A percentile compares a stretch with the other conserved stretches of the same genome.
Evolutionary conservation across 2,888 invertebrate genomes (phyloP).

Genomic region (Trachelus stipa): DNA sequence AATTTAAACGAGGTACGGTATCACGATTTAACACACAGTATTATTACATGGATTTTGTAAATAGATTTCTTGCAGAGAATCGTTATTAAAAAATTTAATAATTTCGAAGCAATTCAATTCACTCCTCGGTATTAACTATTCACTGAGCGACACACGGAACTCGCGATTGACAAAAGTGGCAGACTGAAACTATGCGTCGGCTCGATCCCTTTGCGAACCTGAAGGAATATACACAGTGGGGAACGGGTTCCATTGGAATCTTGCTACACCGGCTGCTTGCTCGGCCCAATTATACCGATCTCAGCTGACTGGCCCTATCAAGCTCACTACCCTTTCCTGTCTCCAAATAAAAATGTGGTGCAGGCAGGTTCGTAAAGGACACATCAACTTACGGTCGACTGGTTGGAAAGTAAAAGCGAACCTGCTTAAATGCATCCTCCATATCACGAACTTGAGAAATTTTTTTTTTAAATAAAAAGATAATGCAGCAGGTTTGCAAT

Average conservation of each 20-base stretch:
- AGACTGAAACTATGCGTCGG: not conserved
- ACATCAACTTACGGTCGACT: not conserved
- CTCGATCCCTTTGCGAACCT: not conserved
- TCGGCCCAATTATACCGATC: slow-evolving; percentile 23
- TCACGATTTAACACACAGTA: no score
- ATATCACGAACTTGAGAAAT: not conserved
- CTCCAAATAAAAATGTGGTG: not conserved
- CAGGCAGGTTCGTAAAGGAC: not conserved
- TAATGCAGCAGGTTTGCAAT: not conserved
- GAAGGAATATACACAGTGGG: not conserved
- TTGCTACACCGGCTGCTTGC: slow-evolving; percentile 13
- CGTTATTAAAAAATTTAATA: no score
- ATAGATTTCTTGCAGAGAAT: no score
- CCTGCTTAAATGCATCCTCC: not conserved
- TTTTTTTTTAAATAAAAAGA: no score
- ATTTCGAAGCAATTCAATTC: not conserved
- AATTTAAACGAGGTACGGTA: no score
- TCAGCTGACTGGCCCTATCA: slow-evolving; percentile 14
- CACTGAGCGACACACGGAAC: not conserved
- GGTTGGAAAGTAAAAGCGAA: not conserved
- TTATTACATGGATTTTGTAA: no score
- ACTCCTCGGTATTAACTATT: not conserved
- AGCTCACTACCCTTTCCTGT: slow-evolving; percentile 11
- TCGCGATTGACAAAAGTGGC: not conserved
- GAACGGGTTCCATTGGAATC: slow-evolving; percentile 20